Conservation (phyloP, 1,140 invertebrate species). For the Bombus ignitus region DNA sequence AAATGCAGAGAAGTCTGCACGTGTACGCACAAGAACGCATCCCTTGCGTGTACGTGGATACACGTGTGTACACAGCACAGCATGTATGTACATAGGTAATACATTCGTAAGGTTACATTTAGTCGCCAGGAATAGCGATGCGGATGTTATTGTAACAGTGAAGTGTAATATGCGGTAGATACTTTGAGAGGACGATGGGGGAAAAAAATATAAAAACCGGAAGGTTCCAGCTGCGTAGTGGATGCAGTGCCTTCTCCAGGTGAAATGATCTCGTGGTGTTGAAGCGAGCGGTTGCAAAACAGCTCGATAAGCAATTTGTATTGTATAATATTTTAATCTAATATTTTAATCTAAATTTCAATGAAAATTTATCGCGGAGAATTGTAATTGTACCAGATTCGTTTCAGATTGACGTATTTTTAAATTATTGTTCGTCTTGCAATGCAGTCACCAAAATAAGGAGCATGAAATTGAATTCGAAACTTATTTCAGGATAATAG, state of each 20-base stretch:
- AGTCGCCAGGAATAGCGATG: constrained; percentile 61
- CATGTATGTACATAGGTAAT: constrained; percentile 53
- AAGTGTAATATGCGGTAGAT: constrained; percentile 47
- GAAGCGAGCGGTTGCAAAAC: constrained; percentile 15
- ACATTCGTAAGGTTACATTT: constrained; percentile 65
- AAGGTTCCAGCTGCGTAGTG: constrained; percentile 43
- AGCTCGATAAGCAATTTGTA: neutral
- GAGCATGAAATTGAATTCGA: neutral
- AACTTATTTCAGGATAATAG: neutral
- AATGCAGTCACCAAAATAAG: neutral
- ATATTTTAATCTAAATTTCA: neutral
- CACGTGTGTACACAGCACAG: constrained; percentile 2
- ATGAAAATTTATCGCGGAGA: neutral
- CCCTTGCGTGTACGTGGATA: neutral
- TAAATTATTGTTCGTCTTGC: neutral
- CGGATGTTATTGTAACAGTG: constrained; percentile 62
- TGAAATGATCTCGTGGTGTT: neutral
- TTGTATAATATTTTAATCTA: neutral
- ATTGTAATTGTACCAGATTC: neutral
- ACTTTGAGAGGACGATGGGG: constrained; percentile 11
- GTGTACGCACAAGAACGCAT: neutral
- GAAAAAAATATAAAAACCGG: constrained; percentile 24
- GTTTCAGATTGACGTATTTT: neutral
- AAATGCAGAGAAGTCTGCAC: constrained; percentile 13
- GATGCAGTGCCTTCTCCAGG: constrained; percentile 21